These are phyloP conservation scores for Caenorhabditis imperialis DNA, from an alignment of 2,888 invertebrate species.

Conservation along the genomic window DNA sequence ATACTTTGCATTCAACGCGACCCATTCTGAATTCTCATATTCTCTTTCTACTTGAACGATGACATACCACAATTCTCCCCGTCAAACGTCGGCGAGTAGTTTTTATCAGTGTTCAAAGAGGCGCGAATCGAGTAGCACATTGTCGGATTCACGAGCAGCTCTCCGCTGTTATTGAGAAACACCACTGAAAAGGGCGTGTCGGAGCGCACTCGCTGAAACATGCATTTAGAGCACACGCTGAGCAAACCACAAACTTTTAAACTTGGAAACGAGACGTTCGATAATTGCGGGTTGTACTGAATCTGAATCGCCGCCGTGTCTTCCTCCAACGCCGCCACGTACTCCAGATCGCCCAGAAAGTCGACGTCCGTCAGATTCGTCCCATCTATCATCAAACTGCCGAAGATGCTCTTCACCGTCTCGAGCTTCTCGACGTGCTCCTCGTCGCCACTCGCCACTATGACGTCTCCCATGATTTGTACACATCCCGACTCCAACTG, in stretches of 20 bases:
- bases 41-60: not conserved
- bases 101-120: slow-evolving; percentile 2
- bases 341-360: slow-evolving; percentile 6
- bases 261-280: slow-evolving; percentile 10
- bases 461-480: slow-evolving; percentile 10
- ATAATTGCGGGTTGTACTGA: not conserved
- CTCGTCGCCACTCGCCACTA: slow-evolving; percentile 6
- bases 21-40: not conserved
- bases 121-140: slow-evolving; percentile 16
- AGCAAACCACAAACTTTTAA: slow-evolving; percentile 19
- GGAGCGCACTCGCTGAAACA: slow-evolving; percentile 19
- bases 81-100: slow-evolving; percentile 8
- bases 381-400: not conserved
- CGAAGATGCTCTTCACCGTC: slow-evolving; percentile 8
- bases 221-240: too few relatives aligned
- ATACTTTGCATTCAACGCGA: too few relatives aligned
- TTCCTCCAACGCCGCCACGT: not conserved
- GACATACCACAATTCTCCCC: slow-evolving; percentile 22
- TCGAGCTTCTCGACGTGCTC: slow-evolving; percentile 11
- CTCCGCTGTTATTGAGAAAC: slow-evolving; percentile 16
- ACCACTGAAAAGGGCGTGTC: slow-evolving; percentile 1
- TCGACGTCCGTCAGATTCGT: slow-evolving; percentile 7
- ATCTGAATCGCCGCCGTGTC: slow-evolving; percentile 9
- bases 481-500: slow-evolving; percentile 8
- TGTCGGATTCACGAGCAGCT: slow-evolving; percentile 11